Evolutionary conservation across 2,113 vertebrate genomes (phyloP).

Genomic region (Misgurnus anguillicaudatus): DNA sequence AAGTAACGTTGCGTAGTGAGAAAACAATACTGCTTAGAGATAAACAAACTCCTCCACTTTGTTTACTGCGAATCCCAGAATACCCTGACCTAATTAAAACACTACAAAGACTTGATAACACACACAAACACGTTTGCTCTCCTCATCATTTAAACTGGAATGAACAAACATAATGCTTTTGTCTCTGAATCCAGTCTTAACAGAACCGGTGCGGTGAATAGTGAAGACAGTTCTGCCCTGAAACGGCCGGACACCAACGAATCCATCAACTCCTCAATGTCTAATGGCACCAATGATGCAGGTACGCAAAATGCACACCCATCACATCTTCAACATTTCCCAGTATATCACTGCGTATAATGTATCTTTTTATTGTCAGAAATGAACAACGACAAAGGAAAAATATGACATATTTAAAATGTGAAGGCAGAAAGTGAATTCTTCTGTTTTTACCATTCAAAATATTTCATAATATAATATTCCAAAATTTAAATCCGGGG

Average conservation of each 20-base stretch:
- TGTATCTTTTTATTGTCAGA: background rate
- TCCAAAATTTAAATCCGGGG: too few species aligned
- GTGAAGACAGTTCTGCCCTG: conserved; percentile 81
- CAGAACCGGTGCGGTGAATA: conserved; percentile 78
- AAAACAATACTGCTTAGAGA: conserved; percentile 84
- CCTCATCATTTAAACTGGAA: background rate
- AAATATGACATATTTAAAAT: too few species aligned
- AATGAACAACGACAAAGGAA: too few species aligned
- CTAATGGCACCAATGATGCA: conserved; percentile 94
- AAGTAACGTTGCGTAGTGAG: background rate
- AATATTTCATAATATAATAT: too few species aligned
- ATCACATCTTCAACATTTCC: background rate
- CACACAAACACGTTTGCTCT: background rate
- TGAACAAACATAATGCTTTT: background rate
- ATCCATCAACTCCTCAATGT: conserved; percentile 94
- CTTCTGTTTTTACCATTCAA: too few species aligned
- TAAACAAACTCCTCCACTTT: conserved; percentile 63
- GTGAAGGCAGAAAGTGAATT: too few species aligned
- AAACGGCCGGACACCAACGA: conserved; percentile 93
- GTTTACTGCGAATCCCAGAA: background rate
- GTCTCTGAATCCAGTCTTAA: conserved; percentile 61
- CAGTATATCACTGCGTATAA: too few species aligned
- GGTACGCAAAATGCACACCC: conserved; percentile 67
- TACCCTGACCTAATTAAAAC: conserved; percentile 2
- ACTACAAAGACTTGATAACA: background rate